These are phyloP conservation scores for Disparrhopalites patrizii DNA, from an alignment of 2,888 invertebrate genomes.

Conservation along the genomic window DNA sequence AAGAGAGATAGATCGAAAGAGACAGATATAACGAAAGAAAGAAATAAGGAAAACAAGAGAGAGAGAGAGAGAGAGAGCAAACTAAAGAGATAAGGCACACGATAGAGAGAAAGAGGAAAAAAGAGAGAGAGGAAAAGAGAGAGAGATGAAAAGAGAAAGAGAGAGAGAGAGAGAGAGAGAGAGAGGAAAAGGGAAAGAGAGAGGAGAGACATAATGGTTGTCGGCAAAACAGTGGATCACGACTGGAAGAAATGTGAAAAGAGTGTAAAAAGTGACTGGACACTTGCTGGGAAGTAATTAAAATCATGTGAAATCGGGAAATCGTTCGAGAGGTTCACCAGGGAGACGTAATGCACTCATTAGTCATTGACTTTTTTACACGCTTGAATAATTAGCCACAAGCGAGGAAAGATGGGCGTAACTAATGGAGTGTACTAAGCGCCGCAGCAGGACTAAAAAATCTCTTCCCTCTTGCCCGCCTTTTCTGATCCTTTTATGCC, in stretches of 20 bases:
- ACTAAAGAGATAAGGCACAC: too few relatives aligned
- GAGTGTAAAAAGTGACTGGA: constrained; percentile 32
- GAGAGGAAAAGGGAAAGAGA: too few relatives aligned
- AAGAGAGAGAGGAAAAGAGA: too few relatives aligned
- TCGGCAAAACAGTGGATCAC: constrained; percentile 30
- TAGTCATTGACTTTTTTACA: constrained; percentile 46
- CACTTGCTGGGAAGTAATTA: constrained; percentile 49
- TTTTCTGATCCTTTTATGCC: constrained; percentile 28
- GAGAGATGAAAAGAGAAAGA: too few relatives aligned
- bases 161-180: too few relatives aligned
- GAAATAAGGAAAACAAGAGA: too few relatives aligned
- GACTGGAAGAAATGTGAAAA: constrained; percentile 24
- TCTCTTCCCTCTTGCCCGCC: constrained; percentile 37
- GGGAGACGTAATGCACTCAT: constrained; percentile 38
- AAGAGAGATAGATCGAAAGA: too few relatives aligned
- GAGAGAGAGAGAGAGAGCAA: too few relatives aligned
- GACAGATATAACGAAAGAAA: too few relatives aligned
- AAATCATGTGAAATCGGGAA: constrained; percentile 47
- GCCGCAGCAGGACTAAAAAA: constrained; percentile 45
- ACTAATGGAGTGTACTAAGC: constrained; percentile 45
- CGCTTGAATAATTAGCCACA: constrained; percentile 46
- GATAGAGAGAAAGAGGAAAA: too few relatives aligned
- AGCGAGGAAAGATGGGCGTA: constrained; percentile 48
- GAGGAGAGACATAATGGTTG: constrained; percentile 5
- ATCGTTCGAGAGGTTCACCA: constrained; percentile 21